phyloP scores from a whole-genome alignment of 2,888 invertebrate species.

The Calephelis perditalis region DNA sequence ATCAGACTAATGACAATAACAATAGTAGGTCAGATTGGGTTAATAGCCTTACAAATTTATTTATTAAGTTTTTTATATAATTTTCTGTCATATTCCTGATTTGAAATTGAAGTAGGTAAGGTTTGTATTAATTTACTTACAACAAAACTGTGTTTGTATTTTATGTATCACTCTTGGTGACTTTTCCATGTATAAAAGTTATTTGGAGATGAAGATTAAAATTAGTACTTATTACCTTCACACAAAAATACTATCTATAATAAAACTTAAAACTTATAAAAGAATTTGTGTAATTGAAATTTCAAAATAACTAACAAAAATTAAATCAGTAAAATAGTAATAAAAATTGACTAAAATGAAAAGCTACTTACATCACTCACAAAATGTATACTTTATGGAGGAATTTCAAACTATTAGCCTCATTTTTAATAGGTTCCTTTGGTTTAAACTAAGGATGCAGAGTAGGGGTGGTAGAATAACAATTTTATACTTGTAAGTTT shows the following conservation, averaged over 20 bases:
- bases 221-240: neutral
- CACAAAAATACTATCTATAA: constrained; percentile 15
- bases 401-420: constrained; percentile 84
- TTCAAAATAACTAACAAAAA: neutral
- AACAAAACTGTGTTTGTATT: no score
- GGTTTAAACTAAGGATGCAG: constrained; percentile 95
- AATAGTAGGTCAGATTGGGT: no score
- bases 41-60: no score
- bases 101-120: no score
- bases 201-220: no score
- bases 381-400: constrained; percentile 74
- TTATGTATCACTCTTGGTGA: no score
- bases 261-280: neutral
- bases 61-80: no score
- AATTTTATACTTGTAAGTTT: constrained; percentile 95
- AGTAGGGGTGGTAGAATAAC: constrained; percentile 92
- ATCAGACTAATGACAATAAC: no score
- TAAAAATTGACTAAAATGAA: neutral
- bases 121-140: no score
- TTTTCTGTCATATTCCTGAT: no score
- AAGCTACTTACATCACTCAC: constrained; percentile 48
- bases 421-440: constrained; percentile 82
- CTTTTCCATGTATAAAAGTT: no score
- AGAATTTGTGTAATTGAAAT: constrained; percentile 8
- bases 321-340: neutral